A percentile compares a stretch with the other conserved stretches of the same genome.
phyloP scores from a whole-genome alignment of 2,113 vertebrate species.

The Oncorhynchus gorbuscha region DNA sequence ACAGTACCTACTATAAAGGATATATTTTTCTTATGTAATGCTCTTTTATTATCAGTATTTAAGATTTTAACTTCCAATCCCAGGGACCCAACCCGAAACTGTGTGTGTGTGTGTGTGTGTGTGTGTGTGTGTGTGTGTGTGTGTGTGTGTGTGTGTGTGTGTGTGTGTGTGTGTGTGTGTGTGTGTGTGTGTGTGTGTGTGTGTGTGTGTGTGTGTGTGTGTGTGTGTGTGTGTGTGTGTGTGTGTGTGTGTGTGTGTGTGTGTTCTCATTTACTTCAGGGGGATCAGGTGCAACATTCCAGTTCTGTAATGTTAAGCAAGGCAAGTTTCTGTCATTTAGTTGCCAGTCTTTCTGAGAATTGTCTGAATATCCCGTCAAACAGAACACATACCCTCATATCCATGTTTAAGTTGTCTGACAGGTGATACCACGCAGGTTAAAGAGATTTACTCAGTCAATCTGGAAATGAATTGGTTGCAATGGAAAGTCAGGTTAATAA shows the following conservation, averaged over 20 bases:
- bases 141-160: not conserved
- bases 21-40: conserved; percentile 27
- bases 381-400: too few species aligned
- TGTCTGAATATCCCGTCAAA: too few species aligned
- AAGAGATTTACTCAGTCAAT: too few species aligned
- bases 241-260: not conserved
- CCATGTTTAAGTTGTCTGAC: too few species aligned
- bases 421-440: too few species aligned
- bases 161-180: not conserved
- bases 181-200: not conserved
- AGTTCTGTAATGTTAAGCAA: too few species aligned
- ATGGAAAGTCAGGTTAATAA: too few species aligned
- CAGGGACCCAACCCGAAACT: conserved; percentile 56
- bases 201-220: not conserved
- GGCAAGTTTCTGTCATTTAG: too few species aligned
- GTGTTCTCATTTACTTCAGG: not conserved
- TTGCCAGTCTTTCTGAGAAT: too few species aligned
- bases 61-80: conserved; percentile 57
- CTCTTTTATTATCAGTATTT: conserved; percentile 49
- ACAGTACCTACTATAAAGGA: not conserved
- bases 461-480: too few species aligned
- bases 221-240: not conserved
- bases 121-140: not conserved
- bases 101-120: not conserved
- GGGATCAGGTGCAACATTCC: too few species aligned